Base-by-base conservation (phyloP, 1,140 invertebrate genomes). In the Ceratosolen fusciceps region DNA sequence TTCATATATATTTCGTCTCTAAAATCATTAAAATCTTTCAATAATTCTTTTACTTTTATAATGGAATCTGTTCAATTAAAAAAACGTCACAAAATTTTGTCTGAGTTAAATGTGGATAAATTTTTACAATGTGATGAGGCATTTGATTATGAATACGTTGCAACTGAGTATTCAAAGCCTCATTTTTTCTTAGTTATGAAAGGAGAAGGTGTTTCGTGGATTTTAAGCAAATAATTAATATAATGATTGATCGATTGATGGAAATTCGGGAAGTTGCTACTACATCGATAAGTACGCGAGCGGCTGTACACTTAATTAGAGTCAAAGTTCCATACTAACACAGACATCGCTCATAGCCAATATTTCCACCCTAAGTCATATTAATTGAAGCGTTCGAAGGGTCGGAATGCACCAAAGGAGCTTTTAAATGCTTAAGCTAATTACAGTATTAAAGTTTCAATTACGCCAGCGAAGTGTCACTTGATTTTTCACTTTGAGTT, bases 351-450 rank as follows among this genome's bases (percentile, higher is more conserved):
- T 21, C 19, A 21, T 21, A 52, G 5, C 49, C 49, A 52, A 52
- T 52, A 52, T 52, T 52, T 14, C 12, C 19, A 52, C 49, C 49
- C 49, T 52, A 21, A 52, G 49, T 14, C 34, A 19, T 31, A 24
- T 70, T 81, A 77, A 62, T 56, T 78, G 47, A 62, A 43, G 31
- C 31, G 37, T 39, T 68, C 65, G 31, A 68, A 68, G 10, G 31
- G 10, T 52, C 19, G 49, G 21, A 52, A 52, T 52, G 49, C 19
- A 16, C 37, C 31, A 43, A 43, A 68, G 65, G 37, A 68, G 65
- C 65, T 43, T 68, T 68, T 68, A 68, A 68, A 68, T 37, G 31
- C 31, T 37, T 37, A 31, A 37, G 37, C 31, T 68, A 68, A 39
- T 68, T 37, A 68, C 37, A 68, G 31, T 39, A 37, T 67, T 34